phyloP scores from a whole-genome alignment of 2,888 invertebrate genomes.

The Mesorhabditis belari region DNA sequence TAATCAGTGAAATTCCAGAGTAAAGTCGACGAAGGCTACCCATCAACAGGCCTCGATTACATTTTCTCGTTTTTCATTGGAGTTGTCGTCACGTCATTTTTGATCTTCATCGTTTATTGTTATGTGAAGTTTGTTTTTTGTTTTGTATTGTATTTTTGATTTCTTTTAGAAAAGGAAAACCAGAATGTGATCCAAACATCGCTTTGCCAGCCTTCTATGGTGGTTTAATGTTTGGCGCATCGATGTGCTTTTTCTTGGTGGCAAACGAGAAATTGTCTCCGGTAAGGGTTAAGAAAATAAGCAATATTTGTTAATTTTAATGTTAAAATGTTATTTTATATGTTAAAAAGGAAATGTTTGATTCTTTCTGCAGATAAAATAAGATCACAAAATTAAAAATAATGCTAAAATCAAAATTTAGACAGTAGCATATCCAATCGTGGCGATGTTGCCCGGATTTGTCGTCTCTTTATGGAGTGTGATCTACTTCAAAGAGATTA shows the following conservation, averaged over 20 bases:
- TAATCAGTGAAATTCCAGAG: too few relatives aligned
- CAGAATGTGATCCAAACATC: slow-evolving; percentile 16
- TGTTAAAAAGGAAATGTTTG: not conserved
- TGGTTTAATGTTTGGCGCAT: slow-evolving; percentile 56
- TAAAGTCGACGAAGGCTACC: too few relatives aligned
- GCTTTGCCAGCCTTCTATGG: slow-evolving; percentile 54
- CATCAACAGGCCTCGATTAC: slow-evolving; percentile 46
- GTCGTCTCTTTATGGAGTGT: slow-evolving; percentile 56
- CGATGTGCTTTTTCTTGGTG: slow-evolving; percentile 54
- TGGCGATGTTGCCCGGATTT: slow-evolving; percentile 55
- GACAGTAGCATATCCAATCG: slow-evolving; percentile 58
- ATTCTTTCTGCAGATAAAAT: too few relatives aligned
- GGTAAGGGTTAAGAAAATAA: not conserved
- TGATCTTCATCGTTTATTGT: slow-evolving; percentile 55
- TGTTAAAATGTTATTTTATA: not conserved
- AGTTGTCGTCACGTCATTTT: slow-evolving; percentile 53
- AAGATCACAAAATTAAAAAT: not conserved
- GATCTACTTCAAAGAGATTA: slow-evolving; percentile 56
- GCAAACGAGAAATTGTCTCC: slow-evolving; percentile 56
- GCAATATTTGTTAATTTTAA: not conserved
- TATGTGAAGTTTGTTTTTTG: slow-evolving; percentile 21
- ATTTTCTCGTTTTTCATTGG: slow-evolving; percentile 57
- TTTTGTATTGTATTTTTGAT: not conserved
- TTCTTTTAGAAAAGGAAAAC: not conserved
- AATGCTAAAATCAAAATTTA: slow-evolving; percentile 12